These are phyloP conservation scores for Zaprionus nigranus DNA, from an alignment of 1,140 invertebrate species.

Conservation along the genomic window DNA sequence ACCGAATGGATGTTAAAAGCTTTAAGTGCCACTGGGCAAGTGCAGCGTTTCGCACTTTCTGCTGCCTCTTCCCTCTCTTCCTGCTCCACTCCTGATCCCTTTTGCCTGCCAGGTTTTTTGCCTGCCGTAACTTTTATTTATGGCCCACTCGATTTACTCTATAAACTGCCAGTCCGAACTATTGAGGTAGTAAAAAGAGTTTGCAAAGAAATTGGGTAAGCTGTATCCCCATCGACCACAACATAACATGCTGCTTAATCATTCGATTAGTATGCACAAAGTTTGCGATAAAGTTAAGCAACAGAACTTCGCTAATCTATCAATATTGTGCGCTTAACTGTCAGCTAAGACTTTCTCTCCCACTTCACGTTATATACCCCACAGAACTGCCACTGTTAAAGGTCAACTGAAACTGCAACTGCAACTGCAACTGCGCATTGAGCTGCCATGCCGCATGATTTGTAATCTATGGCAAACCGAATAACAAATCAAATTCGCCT, in stretches of 20 bases:
- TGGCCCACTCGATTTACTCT: constrained; percentile 37
- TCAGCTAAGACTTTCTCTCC: no score
- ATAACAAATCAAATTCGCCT: constrained; percentile 69
- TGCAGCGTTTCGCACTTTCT: neutral
- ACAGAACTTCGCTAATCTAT: neutral
- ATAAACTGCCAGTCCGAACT: constrained; percentile 19
- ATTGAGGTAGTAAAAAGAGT: neutral
- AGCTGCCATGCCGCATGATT: constrained; percentile 33
- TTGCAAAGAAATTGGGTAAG: neutral
- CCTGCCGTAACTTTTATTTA: constrained; percentile 38
- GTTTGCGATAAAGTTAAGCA: neutral
- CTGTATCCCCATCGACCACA: neutral
- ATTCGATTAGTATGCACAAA: neutral
- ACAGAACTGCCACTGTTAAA: neutral
- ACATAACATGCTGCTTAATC: neutral
- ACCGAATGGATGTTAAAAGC: constrained; percentile 56
- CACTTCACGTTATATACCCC: neutral
- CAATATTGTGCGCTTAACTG: neutral
- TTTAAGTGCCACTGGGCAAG: constrained; percentile 48
- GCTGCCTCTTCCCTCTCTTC: neutral
- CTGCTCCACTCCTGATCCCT: neutral
- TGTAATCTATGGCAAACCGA: constrained; percentile 36
- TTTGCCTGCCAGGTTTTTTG: constrained; percentile 16
- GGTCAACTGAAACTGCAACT: constrained; percentile 16
- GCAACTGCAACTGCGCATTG: constrained; percentile 28